These are phyloP conservation scores for Drosophila demipolita DNA, from an alignment of 2,888 invertebrate genomes.

Conservation along the genomic window DNA sequence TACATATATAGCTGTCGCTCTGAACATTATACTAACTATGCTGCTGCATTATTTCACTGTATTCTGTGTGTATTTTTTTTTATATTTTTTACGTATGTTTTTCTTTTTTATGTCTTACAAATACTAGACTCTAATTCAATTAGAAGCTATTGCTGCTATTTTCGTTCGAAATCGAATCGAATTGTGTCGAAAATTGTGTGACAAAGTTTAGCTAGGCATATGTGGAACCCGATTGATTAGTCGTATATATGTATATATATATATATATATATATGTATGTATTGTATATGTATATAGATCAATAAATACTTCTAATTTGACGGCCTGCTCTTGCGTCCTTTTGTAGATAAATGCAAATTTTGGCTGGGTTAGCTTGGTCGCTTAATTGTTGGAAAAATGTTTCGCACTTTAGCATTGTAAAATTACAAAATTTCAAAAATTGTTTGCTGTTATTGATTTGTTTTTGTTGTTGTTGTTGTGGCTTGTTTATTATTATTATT, in stretches of 20 bases:
- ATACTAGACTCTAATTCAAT: conserved; percentile 60
- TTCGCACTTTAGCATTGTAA: conserved; percentile 28
- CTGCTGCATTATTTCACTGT: conserved; percentile 34
- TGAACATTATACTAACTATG: conserved; percentile 37
- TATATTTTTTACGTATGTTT: conserved; percentile 31
- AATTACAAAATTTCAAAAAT: conserved; percentile 45
- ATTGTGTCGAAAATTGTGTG: conserved; percentile 24
- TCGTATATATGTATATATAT: conserved; percentile 19
- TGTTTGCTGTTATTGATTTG: conserved; percentile 15
- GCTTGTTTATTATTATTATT: conserved; percentile 23
- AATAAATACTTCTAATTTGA: conserved; percentile 66
- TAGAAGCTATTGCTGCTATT: conserved; percentile 49
- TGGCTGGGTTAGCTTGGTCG: conserved; percentile 71
- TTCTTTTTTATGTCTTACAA: conserved; percentile 35
- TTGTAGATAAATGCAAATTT: conserved; percentile 77
- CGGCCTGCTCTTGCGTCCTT: conserved; percentile 37
- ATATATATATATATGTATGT: conserved; percentile 19
- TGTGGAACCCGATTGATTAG: conserved; percentile 32
- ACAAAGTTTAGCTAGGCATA: conserved; percentile 48
- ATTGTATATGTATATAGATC: conserved; percentile 48
- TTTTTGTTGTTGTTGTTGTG: conserved; percentile 24
- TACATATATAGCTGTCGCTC: conserved; percentile 20
- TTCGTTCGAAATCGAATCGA: conserved; percentile 11
- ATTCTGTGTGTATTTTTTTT: conserved; percentile 40
- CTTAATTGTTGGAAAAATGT: conserved; percentile 27